A percentile compares a stretch with the other conserved stretches of the same genome.
Conservation (phyloP, 2,797 vertebrate genomes). For the Crenuchus spilurus region DNA sequence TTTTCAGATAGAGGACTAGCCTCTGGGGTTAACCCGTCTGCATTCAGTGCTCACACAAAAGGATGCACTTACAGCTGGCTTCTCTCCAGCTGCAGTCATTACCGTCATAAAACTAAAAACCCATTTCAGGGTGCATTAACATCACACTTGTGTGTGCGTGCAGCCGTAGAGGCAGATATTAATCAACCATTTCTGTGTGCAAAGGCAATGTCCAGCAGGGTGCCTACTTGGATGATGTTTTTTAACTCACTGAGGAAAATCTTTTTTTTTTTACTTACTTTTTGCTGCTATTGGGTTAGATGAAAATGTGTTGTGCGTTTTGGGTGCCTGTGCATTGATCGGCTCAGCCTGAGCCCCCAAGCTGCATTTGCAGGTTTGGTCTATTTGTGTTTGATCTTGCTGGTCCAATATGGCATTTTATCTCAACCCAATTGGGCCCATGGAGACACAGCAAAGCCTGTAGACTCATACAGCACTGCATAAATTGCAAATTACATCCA, state of each 20-base stretch:
- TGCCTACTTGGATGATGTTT: conserved; percentile 56
- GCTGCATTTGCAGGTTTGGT: conserved; percentile 38
- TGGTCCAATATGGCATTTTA: not conserved
- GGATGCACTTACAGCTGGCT: conserved; percentile 73
- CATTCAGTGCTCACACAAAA: conserved; percentile 65
- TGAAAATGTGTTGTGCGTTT: conserved; percentile 51
- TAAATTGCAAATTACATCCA: not conserved
- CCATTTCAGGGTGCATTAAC: conserved; percentile 59
- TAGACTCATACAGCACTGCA: not conserved
- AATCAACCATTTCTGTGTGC: conserved; percentile 54
- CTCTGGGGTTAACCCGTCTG: conserved; percentile 65
- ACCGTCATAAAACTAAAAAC: conserved; percentile 54
- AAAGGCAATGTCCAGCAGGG: conserved; percentile 52
- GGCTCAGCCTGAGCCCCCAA: conserved; percentile 47
- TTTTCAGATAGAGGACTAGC: conserved; percentile 42
- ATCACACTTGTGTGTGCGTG: conserved; percentile 43
- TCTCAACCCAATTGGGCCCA: not conserved
- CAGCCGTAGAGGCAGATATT: conserved; percentile 34
- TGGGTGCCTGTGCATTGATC: conserved; percentile 48
- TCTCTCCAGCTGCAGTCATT: conserved; percentile 54
- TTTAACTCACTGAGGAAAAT: conserved; percentile 69
- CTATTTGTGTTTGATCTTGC: not conserved
- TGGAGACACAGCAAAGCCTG: not conserved
- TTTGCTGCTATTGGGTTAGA: conserved; percentile 78
- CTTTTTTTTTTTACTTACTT: conserved; percentile 51